phyloP scores from a whole-genome alignment of 1,140 invertebrate genomes.

The Vanessa atalanta region DNA sequence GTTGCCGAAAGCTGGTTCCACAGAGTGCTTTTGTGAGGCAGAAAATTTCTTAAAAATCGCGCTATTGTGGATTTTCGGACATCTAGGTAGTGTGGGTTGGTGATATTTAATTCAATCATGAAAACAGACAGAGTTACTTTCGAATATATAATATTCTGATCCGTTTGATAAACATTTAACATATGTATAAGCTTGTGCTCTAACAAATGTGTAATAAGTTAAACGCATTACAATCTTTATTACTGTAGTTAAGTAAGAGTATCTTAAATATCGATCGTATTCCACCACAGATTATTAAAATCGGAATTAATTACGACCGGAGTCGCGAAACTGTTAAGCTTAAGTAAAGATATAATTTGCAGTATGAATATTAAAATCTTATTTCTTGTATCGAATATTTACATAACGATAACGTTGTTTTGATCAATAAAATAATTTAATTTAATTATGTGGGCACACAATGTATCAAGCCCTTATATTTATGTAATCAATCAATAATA shows the following conservation, averaged over 20 bases:
- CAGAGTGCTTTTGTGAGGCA: too few relatives aligned
- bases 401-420: conserved; percentile 1
- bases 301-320: background rate
- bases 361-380: conserved; percentile 3
- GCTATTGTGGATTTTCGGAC: too few relatives aligned
- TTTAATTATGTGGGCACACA: background rate
- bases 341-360: background rate
- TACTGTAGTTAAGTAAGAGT: background rate
- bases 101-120: too few relatives aligned
- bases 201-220: background rate
- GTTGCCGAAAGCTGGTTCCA: too few relatives aligned
- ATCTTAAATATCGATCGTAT: background rate
- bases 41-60: too few relatives aligned
- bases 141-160: too few relatives aligned
- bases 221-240: background rate
- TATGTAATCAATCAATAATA: too few relatives aligned
- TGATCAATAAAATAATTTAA: background rate
- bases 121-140: too few relatives aligned
- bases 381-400: background rate
- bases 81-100: too few relatives aligned
- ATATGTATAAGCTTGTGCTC: too few relatives aligned
- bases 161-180: too few relatives aligned
- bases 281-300: background rate
- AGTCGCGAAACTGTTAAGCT: background rate
- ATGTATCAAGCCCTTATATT: too few relatives aligned